Evolutionary conservation across 1,140 invertebrate genomes (phyloP).

Genomic region (Heliothis virescens): DNA sequence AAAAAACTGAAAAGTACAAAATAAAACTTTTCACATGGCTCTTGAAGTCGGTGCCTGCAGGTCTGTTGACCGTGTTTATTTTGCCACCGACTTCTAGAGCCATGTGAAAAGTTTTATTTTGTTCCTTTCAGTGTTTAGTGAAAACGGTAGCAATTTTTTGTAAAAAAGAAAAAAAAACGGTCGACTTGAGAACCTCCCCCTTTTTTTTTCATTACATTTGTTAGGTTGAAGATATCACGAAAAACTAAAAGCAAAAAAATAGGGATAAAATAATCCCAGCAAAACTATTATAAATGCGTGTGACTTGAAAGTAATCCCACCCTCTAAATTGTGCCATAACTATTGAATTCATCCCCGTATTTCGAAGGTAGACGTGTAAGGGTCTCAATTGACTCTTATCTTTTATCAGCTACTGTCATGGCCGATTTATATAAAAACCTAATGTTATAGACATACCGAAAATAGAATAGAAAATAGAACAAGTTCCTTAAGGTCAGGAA

Average conservation of each 20-base stretch:
- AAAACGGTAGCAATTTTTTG: too few relatives aligned
- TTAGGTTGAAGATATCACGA: too few relatives aligned
- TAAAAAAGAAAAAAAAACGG: too few relatives aligned
- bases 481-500: background rate
- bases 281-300: background rate
- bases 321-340: background rate
- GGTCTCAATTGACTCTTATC: background rate
- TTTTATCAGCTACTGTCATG: background rate
- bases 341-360: conserved; percentile 5
- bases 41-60: too few relatives aligned
- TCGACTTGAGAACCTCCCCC: too few relatives aligned
- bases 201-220: too few relatives aligned
- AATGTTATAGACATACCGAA: background rate
- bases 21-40: too few relatives aligned
- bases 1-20: too few relatives aligned
- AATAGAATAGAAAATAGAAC: background rate
- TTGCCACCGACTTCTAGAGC: too few relatives aligned
- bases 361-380: background rate
- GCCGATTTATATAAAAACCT: conserved; percentile 2
- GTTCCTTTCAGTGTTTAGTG: too few relatives aligned
- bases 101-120: too few relatives aligned
- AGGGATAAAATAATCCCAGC: background rate
- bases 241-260: background rate
- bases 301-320: background rate
- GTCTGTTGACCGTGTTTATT: too few relatives aligned